Base-by-base conservation (phyloP, 2,113 vertebrate genomes). In the Rhodinocichla rosea region DNA sequence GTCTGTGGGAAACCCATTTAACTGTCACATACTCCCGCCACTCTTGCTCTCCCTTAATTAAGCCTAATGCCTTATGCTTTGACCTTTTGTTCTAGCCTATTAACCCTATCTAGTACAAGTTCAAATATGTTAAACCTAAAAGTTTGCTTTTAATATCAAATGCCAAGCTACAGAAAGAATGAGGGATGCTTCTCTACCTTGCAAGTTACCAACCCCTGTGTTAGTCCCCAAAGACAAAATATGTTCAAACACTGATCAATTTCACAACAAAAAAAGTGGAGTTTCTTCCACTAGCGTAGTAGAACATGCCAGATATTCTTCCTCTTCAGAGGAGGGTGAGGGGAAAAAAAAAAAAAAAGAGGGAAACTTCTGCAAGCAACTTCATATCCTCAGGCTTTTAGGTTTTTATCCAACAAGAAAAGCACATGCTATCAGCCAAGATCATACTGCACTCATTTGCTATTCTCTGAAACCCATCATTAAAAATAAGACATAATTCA, bases 1-100 rank as follows among this genome's bases (percentile, higher is more conserved):
- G 97, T 97, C 97, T 98, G 97, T 98, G 98, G 97, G 98, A 98
- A 98, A 98, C 98, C 97, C 98, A 98, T 98, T 98, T 98, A 98
- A 98, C 98, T 98, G 97, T 98, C 98, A 98, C 97, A 98, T 97
- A 98, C 97, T 97, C 97, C 95, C 78, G 97, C 98, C 98, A 97
- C 98, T 98, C 96, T 97, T 97, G 98, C 97, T 97, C 98, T 97
- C 97, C 97, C 96, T 98, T 98, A 98, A 98, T 98, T 98, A 98
- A 98, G 97, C 98, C 97, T 97, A 98, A 98, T 97, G 98, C 98
- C 98, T 98, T 98, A 98, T 97, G 98, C 97, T 96, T 94, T 98
- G 98, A 99, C 98, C 98, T 97, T 96, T 96, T 98, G 98, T 98
- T 98, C 98, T 98, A 97, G 97, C 98, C 98, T 98, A 97, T 98